Percentiles rank a stretch among this genome's conserved stretches.
Conservation (phyloP, 2,888 invertebrate species). For the Xestia xanthographa region DNA sequence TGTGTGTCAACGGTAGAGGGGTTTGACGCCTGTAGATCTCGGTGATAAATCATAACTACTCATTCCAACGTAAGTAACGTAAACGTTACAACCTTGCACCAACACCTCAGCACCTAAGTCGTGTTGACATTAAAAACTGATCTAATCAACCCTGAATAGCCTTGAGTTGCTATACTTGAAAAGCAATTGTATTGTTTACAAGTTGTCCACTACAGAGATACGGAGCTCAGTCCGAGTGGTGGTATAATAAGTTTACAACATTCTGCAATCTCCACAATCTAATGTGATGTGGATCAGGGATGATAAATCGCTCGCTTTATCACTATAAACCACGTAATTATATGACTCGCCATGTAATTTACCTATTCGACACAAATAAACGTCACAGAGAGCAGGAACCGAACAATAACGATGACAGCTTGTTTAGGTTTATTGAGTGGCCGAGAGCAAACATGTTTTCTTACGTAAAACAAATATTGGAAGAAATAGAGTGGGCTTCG, state of each 20-base stretch:
- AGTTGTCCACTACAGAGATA: slow-evolving; percentile 50
- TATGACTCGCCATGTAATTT: slow-evolving; percentile 38
- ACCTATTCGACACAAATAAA: slow-evolving; percentile 22
- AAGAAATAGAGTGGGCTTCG: slow-evolving; percentile 40
- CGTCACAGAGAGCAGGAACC: slow-evolving; percentile 35
- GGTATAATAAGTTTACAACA: slow-evolving; percentile 40
- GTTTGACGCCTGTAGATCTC: slow-evolving; percentile 26
- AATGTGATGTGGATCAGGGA: slow-evolving; percentile 34
- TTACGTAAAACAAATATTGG: slow-evolving; percentile 54
- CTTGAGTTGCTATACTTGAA: slow-evolving; percentile 59
- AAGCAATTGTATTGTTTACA: slow-evolving; percentile 52
- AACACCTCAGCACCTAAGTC: slow-evolving; percentile 30
- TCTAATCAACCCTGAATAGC: slow-evolving; percentile 50
- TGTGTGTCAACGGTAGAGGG: slow-evolving; percentile 3
- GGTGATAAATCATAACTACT: slow-evolving; percentile 30
- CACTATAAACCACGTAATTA: slow-evolving; percentile 21
- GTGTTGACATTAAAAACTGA: slow-evolving; percentile 63
- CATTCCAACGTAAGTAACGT: slow-evolving; percentile 25
- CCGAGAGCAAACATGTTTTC: slow-evolving; percentile 39
- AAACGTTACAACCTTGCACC: slow-evolving; percentile 56
- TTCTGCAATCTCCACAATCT: slow-evolving; percentile 43
- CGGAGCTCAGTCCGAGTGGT: slow-evolving; percentile 33
- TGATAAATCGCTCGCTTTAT: slow-evolving; percentile 34
- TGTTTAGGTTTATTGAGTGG: slow-evolving; percentile 50
- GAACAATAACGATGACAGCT: slow-evolving; percentile 28